Evolutionary conservation across 2,113 vertebrate genomes (phyloP).

Genomic region (Ardeotis arabs): DNA sequence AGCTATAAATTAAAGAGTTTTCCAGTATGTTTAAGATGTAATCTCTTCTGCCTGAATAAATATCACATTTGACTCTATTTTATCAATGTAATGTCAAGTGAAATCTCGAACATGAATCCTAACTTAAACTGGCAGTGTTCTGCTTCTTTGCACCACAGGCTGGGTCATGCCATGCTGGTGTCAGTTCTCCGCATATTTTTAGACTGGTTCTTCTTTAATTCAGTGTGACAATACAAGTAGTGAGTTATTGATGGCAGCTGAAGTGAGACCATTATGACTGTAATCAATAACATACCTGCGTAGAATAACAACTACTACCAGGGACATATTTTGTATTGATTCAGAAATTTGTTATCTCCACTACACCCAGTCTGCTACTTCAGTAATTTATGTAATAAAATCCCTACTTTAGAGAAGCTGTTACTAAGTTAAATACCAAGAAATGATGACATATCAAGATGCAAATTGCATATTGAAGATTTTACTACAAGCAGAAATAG

Average conservation of each 20-base stretch:
- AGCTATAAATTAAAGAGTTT: background rate
- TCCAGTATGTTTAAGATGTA: background rate
- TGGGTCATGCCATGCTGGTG: background rate
- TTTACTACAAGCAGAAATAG: constrained; percentile 60
- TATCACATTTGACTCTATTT: background rate
- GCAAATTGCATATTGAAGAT: constrained; percentile 57
- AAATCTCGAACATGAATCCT: background rate
- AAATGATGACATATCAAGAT: constrained; percentile 62
- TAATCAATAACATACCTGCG: constrained; percentile 70
- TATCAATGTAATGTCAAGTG: background rate
- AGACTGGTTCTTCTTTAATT: constrained; percentile 37
- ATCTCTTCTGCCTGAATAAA: background rate
- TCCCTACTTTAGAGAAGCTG: constrained; percentile 33
- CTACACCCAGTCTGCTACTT: constrained; percentile 14
- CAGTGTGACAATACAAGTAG: constrained; percentile 15
- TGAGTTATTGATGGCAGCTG: constrained; percentile 52
- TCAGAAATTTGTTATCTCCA: constrained; percentile 40
- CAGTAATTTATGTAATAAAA: constrained; percentile 62
- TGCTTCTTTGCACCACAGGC: background rate
- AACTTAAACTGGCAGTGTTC: background rate
- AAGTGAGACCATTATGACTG: constrained; percentile 55
- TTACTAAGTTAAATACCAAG: constrained; percentile 65
- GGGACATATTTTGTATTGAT: constrained; percentile 59
- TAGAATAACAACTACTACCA: constrained; percentile 43
- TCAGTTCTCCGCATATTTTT: constrained; percentile 1